phyloP scores from a whole-genome alignment of 2,797 vertebrate species.

The Betta splendens region DNA sequence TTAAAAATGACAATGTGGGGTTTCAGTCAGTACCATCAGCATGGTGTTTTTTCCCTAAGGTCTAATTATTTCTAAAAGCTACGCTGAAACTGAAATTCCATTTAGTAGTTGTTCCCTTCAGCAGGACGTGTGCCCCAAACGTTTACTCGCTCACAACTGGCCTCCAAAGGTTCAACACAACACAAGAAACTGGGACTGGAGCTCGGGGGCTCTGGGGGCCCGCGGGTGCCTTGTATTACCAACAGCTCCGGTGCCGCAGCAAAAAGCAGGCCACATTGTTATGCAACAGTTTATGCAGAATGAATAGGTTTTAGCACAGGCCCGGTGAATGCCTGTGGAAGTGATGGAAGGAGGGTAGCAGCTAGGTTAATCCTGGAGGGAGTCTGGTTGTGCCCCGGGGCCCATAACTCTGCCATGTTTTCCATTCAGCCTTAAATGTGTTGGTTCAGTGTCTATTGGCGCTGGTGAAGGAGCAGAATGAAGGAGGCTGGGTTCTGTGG shows the following conservation, averaged over 20 bases:
- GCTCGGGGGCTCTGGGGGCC: slow-evolving; percentile 54
- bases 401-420: slow-evolving; percentile 64
- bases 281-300: slow-evolving; percentile 75
- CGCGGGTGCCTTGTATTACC: slow-evolving; percentile 76
- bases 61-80: slow-evolving; percentile 6
- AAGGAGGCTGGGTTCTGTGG: slow-evolving; percentile 48
- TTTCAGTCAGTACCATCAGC: neutral
- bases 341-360: slow-evolving; percentile 60
- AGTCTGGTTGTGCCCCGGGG: slow-evolving; percentile 57
- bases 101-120: slow-evolving; percentile 24
- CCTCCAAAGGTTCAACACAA: slow-evolving; percentile 42
- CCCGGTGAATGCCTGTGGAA: slow-evolving; percentile 61
- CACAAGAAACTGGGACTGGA: slow-evolving; percentile 48
- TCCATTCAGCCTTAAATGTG: slow-evolving; percentile 68
- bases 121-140: slow-evolving; percentile 58
- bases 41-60: slow-evolving; percentile 3
- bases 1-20: neutral
- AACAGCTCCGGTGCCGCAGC: slow-evolving; percentile 63
- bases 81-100: slow-evolving; percentile 5
- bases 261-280: slow-evolving; percentile 75
- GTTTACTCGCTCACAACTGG: slow-evolving; percentile 40
- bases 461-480: slow-evolving; percentile 41
- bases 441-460: slow-evolving; percentile 52
- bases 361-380: slow-evolving; percentile 72
- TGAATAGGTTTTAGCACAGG: slow-evolving; percentile 67